Conservation (phyloP, 2,888 invertebrate species). For the Drosophila koepferae region DNA sequence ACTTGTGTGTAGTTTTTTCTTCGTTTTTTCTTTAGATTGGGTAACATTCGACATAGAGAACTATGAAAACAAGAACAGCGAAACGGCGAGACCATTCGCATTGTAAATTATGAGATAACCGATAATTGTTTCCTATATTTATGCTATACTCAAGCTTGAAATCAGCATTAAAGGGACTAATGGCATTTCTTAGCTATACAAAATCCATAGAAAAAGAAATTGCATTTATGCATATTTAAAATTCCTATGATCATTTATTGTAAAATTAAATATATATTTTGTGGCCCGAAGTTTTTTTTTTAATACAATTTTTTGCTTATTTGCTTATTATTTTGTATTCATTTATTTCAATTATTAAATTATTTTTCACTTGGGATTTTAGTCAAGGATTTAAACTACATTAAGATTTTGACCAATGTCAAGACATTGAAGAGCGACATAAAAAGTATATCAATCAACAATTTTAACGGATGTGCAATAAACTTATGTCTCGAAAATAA, state of each 20-base stretch:
- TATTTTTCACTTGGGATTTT: neutral
- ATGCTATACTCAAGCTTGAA: neutral
- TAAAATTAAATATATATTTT: too few relatives aligned
- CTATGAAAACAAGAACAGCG: conserved; percentile 12
- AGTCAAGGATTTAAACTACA: conserved; percentile 1
- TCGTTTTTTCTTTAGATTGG: conserved; percentile 11
- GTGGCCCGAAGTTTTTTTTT: too few relatives aligned
- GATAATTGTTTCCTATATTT: conserved; percentile 10
- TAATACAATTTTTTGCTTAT: neutral
- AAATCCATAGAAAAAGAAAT: neutral
- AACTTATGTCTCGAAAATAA: conserved; percentile 13
- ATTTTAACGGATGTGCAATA: conserved; percentile 19
- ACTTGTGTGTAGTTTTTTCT: conserved; percentile 1
- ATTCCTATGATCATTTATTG: too few relatives aligned
- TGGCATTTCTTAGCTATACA: neutral
- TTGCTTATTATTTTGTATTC: neutral
- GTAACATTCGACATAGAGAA: conserved; percentile 29
- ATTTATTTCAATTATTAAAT: neutral
- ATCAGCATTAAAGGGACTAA: neutral
- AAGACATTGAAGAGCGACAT: conserved; percentile 22
- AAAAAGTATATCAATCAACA: conserved; percentile 8
- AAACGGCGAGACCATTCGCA: conserved; percentile 24
- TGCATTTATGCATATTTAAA: neutral
- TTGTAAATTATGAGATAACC: conserved; percentile 33
- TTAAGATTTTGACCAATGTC: conserved; percentile 19